These are phyloP conservation scores for Sebastolobus altivelis DNA, from an alignment of 2,797 vertebrate genomes.

Conservation along the genomic window DNA sequence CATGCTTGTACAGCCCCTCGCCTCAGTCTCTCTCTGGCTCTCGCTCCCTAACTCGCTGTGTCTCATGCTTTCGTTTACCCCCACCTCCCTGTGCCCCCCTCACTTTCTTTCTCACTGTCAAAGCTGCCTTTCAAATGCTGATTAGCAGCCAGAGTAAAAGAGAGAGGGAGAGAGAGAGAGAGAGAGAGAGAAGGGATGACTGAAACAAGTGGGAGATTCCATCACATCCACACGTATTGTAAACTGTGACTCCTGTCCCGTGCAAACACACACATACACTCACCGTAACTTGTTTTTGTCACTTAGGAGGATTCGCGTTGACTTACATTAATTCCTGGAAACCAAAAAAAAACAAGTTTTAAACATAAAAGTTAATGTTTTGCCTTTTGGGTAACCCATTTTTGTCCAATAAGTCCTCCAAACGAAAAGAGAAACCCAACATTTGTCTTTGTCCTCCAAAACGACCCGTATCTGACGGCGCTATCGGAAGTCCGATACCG, in stretches of 20 bases:
- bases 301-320: slow-evolving; percentile 9
- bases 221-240: slow-evolving; percentile 78
- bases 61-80: slow-evolving; percentile 85
- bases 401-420: not conserved
- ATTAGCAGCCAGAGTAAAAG: slow-evolving; percentile 86
- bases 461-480: not conserved
- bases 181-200: slow-evolving; percentile 66
- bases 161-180: slow-evolving; percentile 42
- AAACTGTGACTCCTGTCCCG: slow-evolving; percentile 73
- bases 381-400: not conserved
- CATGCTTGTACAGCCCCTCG: slow-evolving; percentile 87
- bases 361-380: not conserved
- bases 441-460: not conserved
- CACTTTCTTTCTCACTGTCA: slow-evolving; percentile 88
- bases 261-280: slow-evolving; percentile 61
- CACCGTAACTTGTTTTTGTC: slow-evolving; percentile 39
- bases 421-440: not conserved
- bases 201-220: slow-evolving; percentile 87
- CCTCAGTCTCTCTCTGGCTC: slow-evolving; percentile 81
- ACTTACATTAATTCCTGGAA: slow-evolving; percentile 5
- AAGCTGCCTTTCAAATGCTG: slow-evolving; percentile 91
- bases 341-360: not conserved
- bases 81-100: slow-evolving; percentile 67
- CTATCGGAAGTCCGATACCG: not conserved
- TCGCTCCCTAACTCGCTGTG: slow-evolving; percentile 79